Evolutionary conservation across 1,140 invertebrate genomes (phyloP), one percentile per base, ranked within the genome.

Genomic region (Lerema accius): DNA sequence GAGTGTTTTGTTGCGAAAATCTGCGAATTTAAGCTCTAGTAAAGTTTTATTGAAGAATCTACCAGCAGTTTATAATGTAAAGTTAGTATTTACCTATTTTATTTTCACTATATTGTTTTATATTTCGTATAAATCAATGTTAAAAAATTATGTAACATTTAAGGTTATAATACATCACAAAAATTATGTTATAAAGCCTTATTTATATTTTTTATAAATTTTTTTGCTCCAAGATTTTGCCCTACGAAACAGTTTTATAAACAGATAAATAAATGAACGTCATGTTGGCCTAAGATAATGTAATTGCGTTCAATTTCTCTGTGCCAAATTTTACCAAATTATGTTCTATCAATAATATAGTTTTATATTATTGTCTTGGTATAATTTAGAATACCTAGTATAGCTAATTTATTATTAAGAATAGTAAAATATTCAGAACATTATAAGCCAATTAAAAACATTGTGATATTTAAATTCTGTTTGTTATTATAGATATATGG

Each of bases 1-100:
- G 37, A 90, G 86, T 89, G 86, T 90, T 88, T 84, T 90, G 81
- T 65, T 91, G 74, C 82, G 87, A 84, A 91, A 90, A 87, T 81
- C 82, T 13, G 39, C 72, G 48, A 84, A 84, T 85, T 78, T 85
- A 37, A 72, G 70, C n/a, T 70, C 80, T 69, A 73, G 67, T 11
- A 78, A 73, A 15, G 73, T 68, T 9, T 66, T 91, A 43, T 67
- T 88, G 50, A 78, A 78, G 48, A 87, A 87, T 75, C 66, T 89
- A 65, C 89, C 89, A 39, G 86, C 85, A 16, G 65, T 85, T 73
- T 76, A 85, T 56, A 91, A 89, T 89, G 85, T 84, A 63, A 90
- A 88, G 89, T 91, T 67, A 91, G 87, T 85, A 62, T 16, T 23
- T n/a, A 16, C 69, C 48, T 37, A 60, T 35, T 60, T 15, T 16